Conservation (phyloP, 2,113 vertebrate species). For the Thryonomys swinderianus region DNA sequence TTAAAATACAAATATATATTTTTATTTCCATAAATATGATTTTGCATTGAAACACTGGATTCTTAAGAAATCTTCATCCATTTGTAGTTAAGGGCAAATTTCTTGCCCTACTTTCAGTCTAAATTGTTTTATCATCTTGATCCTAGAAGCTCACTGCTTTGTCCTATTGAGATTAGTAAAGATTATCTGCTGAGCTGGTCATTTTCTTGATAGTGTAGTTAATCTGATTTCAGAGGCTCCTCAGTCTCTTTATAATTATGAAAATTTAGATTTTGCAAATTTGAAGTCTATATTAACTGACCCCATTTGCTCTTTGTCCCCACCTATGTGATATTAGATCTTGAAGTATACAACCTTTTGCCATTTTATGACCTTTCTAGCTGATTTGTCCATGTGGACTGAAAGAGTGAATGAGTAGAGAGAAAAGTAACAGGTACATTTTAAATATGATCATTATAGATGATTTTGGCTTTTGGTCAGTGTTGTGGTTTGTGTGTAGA, state of each 20-base stretch:
- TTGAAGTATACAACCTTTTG: background rate
- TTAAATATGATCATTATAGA: background rate
- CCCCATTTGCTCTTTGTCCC: background rate
- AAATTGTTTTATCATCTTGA: background rate
- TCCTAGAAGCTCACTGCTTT: background rate
- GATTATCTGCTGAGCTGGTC: background rate
- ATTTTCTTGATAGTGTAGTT: background rate
- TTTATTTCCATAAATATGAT: background rate
- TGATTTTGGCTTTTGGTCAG: background rate
- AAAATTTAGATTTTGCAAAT: background rate
- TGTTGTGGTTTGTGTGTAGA: too few relatives aligned
- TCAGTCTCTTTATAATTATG: background rate
- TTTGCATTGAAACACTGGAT: background rate
- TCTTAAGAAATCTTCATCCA: background rate
- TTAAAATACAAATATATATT: background rate
- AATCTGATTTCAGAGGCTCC: background rate
- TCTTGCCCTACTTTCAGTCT: background rate
- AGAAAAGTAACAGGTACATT: background rate
- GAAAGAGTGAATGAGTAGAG: background rate
- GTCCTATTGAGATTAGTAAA: background rate
- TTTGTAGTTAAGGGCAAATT: background rate
- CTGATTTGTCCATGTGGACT: background rate
- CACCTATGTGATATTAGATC: background rate
- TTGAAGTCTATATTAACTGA: background rate
- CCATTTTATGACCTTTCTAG: background rate